phyloP scores from a whole-genome alignment of 1,140 invertebrate species.

The Ctenoplectra terminalis region DNA sequence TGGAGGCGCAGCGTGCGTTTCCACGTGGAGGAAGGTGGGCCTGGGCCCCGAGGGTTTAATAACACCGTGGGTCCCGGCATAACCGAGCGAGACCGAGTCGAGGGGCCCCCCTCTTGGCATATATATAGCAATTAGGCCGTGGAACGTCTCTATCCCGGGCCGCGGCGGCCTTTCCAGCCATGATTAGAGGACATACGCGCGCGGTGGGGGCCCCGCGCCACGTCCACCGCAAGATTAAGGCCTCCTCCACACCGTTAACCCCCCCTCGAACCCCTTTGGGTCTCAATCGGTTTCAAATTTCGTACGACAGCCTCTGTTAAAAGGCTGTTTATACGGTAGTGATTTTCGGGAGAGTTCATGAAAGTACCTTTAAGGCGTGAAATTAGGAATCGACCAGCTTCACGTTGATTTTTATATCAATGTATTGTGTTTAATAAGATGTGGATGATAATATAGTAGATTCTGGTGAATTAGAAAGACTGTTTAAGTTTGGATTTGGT shows the following conservation, averaged over 20 bases:
- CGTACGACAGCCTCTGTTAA: conserved; percentile 33
- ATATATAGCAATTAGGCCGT: conserved; percentile 76
- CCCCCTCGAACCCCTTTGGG: neutral
- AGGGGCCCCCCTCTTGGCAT: conserved; percentile 59
- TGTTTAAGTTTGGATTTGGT: too few species aligned
- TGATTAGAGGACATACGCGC: conserved; percentile 76
- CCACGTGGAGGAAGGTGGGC: conserved; percentile 61
- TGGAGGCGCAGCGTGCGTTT: conserved; percentile 54
- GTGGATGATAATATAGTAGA: too few species aligned
- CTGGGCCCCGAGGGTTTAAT: conserved; percentile 66
- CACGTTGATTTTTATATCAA: too few species aligned
- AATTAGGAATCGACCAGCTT: too few species aligned
- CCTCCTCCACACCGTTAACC: conserved; percentile 55
- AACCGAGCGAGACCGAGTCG: conserved; percentile 63
- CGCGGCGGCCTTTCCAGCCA: conserved; percentile 70
- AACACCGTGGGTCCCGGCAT: conserved; percentile 66
- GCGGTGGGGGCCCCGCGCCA: conserved; percentile 57
- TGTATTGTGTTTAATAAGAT: too few species aligned
- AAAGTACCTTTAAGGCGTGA: too few species aligned
- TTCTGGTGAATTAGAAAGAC: too few species aligned
- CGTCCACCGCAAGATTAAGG: conserved; percentile 60
- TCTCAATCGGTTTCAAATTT: conserved; percentile 35
- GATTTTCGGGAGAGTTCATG: too few species aligned
- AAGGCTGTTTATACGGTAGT: too few species aligned
- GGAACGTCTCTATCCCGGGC: conserved; percentile 77